Conservation (phyloP, 2,113 vertebrate genomes). For the Ceratotherium simum region DNA sequence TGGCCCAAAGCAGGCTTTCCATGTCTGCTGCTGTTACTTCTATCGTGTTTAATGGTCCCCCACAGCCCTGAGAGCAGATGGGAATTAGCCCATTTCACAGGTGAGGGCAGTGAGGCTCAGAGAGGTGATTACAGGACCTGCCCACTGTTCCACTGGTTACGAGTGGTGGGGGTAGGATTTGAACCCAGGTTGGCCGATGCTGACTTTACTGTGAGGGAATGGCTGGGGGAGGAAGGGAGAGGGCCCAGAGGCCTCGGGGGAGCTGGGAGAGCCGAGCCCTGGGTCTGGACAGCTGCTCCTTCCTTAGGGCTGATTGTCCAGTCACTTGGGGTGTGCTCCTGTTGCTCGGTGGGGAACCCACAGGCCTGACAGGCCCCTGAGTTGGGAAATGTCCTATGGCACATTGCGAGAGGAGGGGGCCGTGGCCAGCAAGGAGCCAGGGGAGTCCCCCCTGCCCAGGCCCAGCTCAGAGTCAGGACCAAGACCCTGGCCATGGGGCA, state of each 20-base stretch:
- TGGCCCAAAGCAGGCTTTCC: not conserved
- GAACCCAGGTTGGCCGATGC: not conserved
- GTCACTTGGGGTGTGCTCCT: not conserved
- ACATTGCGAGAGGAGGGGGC: not conserved
- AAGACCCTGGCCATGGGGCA: not conserved
- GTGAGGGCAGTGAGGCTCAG: not conserved
- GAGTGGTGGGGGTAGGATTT: not conserved
- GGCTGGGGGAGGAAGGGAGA: not conserved
- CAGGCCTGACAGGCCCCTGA: not conserved
- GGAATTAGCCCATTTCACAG: not conserved
- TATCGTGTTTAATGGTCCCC: rapidly evolving
- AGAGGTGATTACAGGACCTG: not conserved
- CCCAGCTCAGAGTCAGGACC: not conserved
- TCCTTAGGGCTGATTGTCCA: not conserved
- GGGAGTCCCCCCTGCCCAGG: too few relatives aligned
- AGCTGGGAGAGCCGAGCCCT: not conserved
- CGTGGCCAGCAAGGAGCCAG: rapidly evolving
- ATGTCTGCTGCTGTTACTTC: not conserved
- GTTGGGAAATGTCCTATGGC: not conserved
- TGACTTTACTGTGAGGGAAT: rapidly evolving
- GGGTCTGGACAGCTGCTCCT: not conserved
- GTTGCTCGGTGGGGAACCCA: not conserved
- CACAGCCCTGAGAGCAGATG: not conserved
- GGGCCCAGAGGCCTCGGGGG: not conserved
- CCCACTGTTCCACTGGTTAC: too few relatives aligned